phyloP scores from a whole-genome alignment of 2,113 vertebrate genomes.

The Fulmarus glacialis region DNA sequence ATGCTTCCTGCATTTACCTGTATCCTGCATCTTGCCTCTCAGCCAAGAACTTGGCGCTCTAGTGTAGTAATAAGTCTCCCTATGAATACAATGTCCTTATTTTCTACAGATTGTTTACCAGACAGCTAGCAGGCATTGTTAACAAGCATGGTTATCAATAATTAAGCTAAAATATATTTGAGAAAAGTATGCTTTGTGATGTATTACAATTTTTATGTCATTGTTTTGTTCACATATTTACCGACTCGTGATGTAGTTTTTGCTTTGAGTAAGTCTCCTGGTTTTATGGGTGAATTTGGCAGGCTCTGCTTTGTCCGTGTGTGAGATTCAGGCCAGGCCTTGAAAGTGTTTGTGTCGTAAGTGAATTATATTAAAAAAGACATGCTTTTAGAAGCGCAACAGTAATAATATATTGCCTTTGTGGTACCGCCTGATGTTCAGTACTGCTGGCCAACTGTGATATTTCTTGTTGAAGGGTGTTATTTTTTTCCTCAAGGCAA shows the following conservation, averaged over 20 bases:
- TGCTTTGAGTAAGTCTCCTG: background rate
- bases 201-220: background rate
- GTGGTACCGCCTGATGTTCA: slow-evolving; percentile 8
- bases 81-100: background rate
- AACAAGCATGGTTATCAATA: slow-evolving; percentile 7
- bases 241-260: background rate
- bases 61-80: background rate
- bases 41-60: background rate
- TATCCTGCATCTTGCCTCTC: background rate
- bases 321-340: background rate
- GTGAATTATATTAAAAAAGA: slow-evolving; percentile 1
- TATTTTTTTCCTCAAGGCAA: background rate
- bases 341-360: background rate
- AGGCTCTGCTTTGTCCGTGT: background rate
- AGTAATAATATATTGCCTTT: slow-evolving; percentile 34
- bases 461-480: slow-evolving; percentile 49
- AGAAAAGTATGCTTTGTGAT: background rate
- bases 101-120: slow-evolving; percentile 18
- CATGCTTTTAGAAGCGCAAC: background rate
- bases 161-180: background rate
- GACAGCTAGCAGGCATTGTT: background rate
- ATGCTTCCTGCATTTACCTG: background rate
- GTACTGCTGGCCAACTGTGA: background rate
- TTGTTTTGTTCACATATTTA: background rate
- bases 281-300: background rate